Conservation (phyloP, 2,113 vertebrate species). For the Sturnira hondurensis region DNA sequence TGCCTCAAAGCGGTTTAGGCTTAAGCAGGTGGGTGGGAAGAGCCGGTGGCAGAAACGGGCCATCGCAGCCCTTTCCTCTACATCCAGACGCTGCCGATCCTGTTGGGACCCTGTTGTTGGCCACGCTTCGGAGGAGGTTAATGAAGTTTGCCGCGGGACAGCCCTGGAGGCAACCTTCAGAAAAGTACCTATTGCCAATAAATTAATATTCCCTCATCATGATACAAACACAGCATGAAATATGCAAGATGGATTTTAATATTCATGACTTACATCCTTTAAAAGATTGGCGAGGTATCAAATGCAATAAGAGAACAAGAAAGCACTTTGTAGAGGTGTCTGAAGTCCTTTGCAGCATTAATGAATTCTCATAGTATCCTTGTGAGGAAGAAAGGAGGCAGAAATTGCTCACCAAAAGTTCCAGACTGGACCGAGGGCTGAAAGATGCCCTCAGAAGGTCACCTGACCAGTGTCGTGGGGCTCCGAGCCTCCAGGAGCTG, state of each 20-base stretch:
- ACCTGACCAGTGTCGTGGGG: neutral
- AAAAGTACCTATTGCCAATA: conserved; percentile 20
- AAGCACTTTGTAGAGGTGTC: conserved; percentile 52
- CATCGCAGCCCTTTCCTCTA: neutral
- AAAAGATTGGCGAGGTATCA: conserved; percentile 20
- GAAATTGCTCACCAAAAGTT: neutral
- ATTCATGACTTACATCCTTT: conserved; percentile 45
- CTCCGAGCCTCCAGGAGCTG: neutral
- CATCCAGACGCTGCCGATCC: accelerated
- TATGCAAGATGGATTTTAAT: conserved; percentile 57
- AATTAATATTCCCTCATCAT: conserved; percentile 39
- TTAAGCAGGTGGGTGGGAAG: neutral
- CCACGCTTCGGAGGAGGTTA: neutral
- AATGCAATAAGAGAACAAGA: conserved; percentile 43
- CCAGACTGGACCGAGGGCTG: accelerated
- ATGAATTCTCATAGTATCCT: neutral
- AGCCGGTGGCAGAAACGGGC: too few species aligned
- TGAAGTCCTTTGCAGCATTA: neutral
- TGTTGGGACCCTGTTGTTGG: neutral
- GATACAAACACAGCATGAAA: conserved; percentile 51
- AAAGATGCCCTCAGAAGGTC: neutral
- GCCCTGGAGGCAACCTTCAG: conserved; percentile 14
- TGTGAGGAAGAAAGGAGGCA: neutral
- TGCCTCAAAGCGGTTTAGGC: neutral
- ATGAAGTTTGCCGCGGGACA: neutral